phyloP scores from a whole-genome alignment of 2,888 invertebrate species.

The Elmis aenea region DNA sequence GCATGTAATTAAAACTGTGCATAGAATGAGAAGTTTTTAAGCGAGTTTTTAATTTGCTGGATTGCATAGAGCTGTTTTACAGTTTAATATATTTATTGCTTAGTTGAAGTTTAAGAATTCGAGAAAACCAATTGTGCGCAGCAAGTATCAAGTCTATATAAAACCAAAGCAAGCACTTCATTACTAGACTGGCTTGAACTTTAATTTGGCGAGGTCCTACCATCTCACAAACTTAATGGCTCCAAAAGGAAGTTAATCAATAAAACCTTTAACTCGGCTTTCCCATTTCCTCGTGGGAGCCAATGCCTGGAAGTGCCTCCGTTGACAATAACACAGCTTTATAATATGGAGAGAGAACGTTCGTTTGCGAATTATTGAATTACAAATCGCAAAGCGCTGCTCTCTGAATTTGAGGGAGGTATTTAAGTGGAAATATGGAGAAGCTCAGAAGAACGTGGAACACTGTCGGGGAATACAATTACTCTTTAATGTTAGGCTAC shows the following conservation, averaged over 20 bases:
- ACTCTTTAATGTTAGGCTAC: slow-evolving; percentile 25
- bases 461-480: slow-evolving; percentile 24
- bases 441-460: slow-evolving; percentile 20
- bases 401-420: slow-evolving; percentile 25
- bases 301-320: slow-evolving; percentile 20
- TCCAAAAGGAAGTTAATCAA: slow-evolving; percentile 40
- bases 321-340: slow-evolving; percentile 30
- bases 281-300: slow-evolving; percentile 32
- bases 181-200: slow-evolving; percentile 36
- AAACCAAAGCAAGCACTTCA: slow-evolving; percentile 30
- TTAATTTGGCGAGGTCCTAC: slow-evolving; percentile 36
- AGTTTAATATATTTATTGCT: too few species aligned
- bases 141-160: slow-evolving; percentile 16
- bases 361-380: slow-evolving; percentile 35
- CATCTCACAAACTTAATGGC: slow-evolving; percentile 37
- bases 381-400: slow-evolving; percentile 35
- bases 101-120: too few species aligned
- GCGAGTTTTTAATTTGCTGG: too few species aligned
- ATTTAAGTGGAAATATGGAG: slow-evolving; percentile 26
- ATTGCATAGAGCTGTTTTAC: too few species aligned
- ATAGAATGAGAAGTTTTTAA: too few species aligned
- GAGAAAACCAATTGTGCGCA: too few species aligned
- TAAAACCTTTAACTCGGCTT: slow-evolving; percentile 41
- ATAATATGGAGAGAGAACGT: slow-evolving; percentile 32
- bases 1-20: too few species aligned